A percentile compares a stretch with the other conserved stretches of the same genome.
phyloP scores from a whole-genome alignment of 2,888 invertebrate species.

The Micoletzkya japonica region DNA sequence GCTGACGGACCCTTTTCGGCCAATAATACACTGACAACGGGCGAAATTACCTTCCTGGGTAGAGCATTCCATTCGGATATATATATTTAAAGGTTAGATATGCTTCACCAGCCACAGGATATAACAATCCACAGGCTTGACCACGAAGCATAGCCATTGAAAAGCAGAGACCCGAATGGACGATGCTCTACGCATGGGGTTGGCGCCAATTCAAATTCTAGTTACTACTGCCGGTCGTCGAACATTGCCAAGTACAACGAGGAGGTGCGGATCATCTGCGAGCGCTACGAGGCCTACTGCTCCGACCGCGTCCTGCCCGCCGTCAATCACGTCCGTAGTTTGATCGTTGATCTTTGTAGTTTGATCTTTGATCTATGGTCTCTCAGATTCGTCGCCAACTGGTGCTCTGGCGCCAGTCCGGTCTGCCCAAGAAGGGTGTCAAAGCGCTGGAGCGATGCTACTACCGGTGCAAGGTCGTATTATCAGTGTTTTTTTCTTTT shows the following conservation, averaged over 20 bases:
- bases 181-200: too few relatives aligned
- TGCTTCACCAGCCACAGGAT: too few relatives aligned
- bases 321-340: slow-evolving; percentile 47
- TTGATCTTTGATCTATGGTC: background rate
- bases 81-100: too few relatives aligned
- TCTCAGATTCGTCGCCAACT: slow-evolving; percentile 52
- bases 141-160: too few relatives aligned
- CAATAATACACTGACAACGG: too few relatives aligned
- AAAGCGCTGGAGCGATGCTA: slow-evolving; percentile 47
- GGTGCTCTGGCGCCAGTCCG: slow-evolving; percentile 45
- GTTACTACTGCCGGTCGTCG: slow-evolving; percentile 54
- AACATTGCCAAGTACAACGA: slow-evolving; percentile 58
- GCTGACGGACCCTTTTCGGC: too few relatives aligned
- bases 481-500: too few relatives aligned
- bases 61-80: too few relatives aligned
- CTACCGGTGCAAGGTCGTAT: slow-evolving; percentile 38
- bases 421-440: slow-evolving; percentile 44
- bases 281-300: slow-evolving; percentile 53
- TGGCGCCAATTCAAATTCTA: slow-evolving; percentile 18
- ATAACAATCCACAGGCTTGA: too few relatives aligned
- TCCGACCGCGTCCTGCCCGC: slow-evolving; percentile 52
- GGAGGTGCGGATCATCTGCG: slow-evolving; percentile 54
- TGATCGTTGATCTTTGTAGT: slow-evolving; percentile 2
- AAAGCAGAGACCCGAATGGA: too few relatives aligned
- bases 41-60: too few relatives aligned